Base-by-base conservation (phyloP, 2,113 vertebrate genomes). In the Girardinichthys multiradiatus region DNA sequence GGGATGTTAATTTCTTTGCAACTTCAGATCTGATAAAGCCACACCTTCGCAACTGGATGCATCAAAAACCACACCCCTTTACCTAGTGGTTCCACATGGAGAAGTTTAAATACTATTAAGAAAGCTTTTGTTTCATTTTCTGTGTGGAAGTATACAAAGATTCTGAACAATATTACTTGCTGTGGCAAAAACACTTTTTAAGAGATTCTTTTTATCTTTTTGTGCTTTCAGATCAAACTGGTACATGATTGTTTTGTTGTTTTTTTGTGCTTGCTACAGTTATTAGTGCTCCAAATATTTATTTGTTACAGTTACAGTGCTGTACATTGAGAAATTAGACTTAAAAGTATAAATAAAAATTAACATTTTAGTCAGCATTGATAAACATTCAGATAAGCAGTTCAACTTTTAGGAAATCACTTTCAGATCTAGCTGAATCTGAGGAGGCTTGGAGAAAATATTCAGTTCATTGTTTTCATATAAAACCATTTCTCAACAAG, bases 41-140 rank as follows among this genome's bases (percentile, higher is more conserved):
- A 76, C 89, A 65, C 87, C 90, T 74, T 64, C 74, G 67, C 48
- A 27, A 5, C 80, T 70, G 51, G 67, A 59, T 67, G 42, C 59
- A 60, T 70, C 51, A 60, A 1, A 72, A 75, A 45, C 66, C 39
- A 77, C 79, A 61, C 76, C 80, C 70, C 33, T 75, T 71, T 48
- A 35, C 59, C 9, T 57, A 33, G 79, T 57, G 51, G 19, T 48
- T 84, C 72, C 81, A 60, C 73, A 64, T 15, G 57, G 61, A 63
- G 27, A 24, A 63, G 61, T 64, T 71, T 64, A 3, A 2, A 57
- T 24, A 3, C 63, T 28, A 7, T 3, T 28, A 31, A 61, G 30
- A 58, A 30, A 15, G 33, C 28, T 70, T 81, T 59, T 67, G 27
- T 3, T 0, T 63, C 2, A 58, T 58, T 63, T 17, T 45, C 14